Evolutionary conservation across 2,888 invertebrate species (phyloP).

Genomic region (Tridacna crocea): DNA sequence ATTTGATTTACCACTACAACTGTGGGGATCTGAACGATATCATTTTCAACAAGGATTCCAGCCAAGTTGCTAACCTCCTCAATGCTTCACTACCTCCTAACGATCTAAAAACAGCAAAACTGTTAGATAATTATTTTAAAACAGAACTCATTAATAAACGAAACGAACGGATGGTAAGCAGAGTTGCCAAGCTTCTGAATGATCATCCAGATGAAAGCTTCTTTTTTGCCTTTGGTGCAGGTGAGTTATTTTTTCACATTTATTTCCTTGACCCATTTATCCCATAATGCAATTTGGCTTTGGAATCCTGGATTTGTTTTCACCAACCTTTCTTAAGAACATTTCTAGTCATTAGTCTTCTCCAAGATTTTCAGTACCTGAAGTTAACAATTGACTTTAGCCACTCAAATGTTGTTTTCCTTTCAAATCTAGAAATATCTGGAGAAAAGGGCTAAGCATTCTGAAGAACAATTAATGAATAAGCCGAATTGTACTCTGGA

Average conservation of each 20-base stretch:
- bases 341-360: too few relatives aligned
- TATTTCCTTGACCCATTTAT: background rate
- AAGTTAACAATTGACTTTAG: too few relatives aligned
- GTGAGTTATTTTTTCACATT: constrained; percentile 72
- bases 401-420: too few relatives aligned
- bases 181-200: constrained; percentile 84
- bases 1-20: constrained; percentile 85
- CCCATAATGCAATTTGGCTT: background rate
- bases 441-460: too few relatives aligned
- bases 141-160: constrained; percentile 86
- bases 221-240: constrained; percentile 87
- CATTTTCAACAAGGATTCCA: constrained; percentile 83
- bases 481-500: too few relatives aligned
- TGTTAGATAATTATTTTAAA: constrained; percentile 85
- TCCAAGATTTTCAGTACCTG: too few relatives aligned
- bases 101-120: constrained; percentile 76
- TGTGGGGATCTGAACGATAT: constrained; percentile 85
- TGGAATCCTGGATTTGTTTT: too few relatives aligned
- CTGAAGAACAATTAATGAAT: too few relatives aligned
- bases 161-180: constrained; percentile 85
- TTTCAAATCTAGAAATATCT: too few relatives aligned
- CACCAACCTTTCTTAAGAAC: too few relatives aligned
- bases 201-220: constrained; percentile 84
- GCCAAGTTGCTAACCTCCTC: constrained; percentile 81
- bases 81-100: constrained; percentile 80